Evolutionary conservation across 1,140 invertebrate genomes (phyloP).

Genomic region (Diorhabda elongata): DNA sequence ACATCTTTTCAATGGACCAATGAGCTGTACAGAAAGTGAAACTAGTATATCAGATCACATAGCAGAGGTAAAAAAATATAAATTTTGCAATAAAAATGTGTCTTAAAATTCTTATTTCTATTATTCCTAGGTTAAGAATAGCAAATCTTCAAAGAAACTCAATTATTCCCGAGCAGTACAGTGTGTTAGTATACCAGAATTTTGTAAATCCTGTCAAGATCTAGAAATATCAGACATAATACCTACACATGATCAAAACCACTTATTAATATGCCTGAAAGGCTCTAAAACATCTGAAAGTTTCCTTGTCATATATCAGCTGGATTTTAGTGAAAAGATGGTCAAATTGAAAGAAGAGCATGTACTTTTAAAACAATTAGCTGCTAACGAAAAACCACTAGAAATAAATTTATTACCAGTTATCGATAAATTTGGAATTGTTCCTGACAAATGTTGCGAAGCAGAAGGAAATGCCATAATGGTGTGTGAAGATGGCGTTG

Average conservation of each 20-base stretch:
- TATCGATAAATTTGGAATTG: constrained; percentile 47
- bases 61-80: constrained; percentile 24
- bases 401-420: constrained; percentile 64
- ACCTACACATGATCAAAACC: constrained; percentile 60
- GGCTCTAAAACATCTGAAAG: constrained; percentile 36
- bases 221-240: constrained; percentile 57
- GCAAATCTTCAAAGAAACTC: constrained; percentile 37
- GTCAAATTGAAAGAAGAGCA: constrained; percentile 60
- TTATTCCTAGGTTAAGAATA: constrained; percentile 34
- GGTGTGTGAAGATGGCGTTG: constrained; percentile 65
- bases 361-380: constrained; percentile 58
- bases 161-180: constrained; percentile 50
- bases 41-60: constrained; percentile 46
- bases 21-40: constrained; percentile 26
- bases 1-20: constrained; percentile 28
- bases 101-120: neutral
- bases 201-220: constrained; percentile 48
- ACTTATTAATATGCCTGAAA: constrained; percentile 61
- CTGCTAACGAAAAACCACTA: constrained; percentile 59
- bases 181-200: constrained; percentile 51
- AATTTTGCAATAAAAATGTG: too few species aligned
- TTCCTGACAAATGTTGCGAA: constrained; percentile 21
- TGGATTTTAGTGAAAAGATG: constrained; percentile 54
- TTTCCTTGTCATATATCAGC: constrained; percentile 55
- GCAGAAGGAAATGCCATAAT: constrained; percentile 51